Conservation (phyloP, 2,888 invertebrate genomes). For the Torymus texanus region DNA sequence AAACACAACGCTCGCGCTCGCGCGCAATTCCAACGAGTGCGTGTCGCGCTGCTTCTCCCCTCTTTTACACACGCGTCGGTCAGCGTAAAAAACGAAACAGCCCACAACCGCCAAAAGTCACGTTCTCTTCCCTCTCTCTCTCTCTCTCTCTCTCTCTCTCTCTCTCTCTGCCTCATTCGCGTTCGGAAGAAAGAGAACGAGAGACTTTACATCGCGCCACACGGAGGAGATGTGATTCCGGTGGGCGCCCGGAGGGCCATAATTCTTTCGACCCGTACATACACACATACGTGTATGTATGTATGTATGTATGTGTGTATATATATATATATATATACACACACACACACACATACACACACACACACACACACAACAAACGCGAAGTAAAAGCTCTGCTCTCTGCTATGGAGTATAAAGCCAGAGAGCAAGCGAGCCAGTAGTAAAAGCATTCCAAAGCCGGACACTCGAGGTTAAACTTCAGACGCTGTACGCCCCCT, state of each 20-base stretch:
- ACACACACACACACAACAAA: no score
- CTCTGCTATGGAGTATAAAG: no score
- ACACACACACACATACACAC: no score
- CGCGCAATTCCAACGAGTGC: no score
- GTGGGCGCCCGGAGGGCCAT: conserved; percentile 10
- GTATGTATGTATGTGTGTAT: no score
- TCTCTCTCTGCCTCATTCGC: not conserved
- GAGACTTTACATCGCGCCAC: conserved; percentile 9
- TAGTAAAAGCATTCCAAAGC: conserved; percentile 61
- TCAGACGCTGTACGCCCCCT: conserved; percentile 2
- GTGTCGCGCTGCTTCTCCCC: no score
- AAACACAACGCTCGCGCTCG: no score
- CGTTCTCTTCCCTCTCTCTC: not conserved
- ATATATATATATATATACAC: no score
- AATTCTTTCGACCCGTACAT: conserved; percentile 25
- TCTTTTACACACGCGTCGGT: no score
- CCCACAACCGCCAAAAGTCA: conserved; percentile 6
- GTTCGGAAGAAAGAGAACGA: not conserved
- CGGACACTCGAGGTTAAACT: conserved; percentile 47
- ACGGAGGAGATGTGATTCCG: not conserved
- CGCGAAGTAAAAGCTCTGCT: no score
- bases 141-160: no score
- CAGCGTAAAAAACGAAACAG: not conserved
- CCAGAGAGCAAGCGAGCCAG: conserved; percentile 12
- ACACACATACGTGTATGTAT: no score